Evolutionary conservation across 1,140 invertebrate genomes (phyloP), one percentile per base, ranked within the genome.

Genomic region (Cotesia glomerata): DNA sequence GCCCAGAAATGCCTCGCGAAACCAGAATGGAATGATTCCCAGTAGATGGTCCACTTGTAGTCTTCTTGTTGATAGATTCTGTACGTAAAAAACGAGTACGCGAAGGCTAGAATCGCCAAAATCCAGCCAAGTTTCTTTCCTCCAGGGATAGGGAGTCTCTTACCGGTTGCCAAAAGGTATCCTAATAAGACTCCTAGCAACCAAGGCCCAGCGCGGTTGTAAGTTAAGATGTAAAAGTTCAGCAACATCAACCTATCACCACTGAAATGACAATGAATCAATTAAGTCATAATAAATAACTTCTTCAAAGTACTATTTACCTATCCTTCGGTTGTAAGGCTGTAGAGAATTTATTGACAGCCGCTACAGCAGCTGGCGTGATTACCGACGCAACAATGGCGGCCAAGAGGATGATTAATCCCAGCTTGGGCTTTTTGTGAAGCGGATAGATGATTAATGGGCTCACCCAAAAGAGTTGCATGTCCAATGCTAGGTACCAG

Each of bases 141-240:
- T 51, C 69, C 63, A 59, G 1, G 5, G 26, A 65, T 16, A 65
- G 32, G 45, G 0, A 36, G 14, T 8, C 0, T 32, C 16, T 32
- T 61, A 4, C n/a, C 69, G 56, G 8, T 58, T 51, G 16, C 56
- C 73, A 65, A 71, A 56, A 8, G 74, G 74, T 90, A 91, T 14
- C 90, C 90, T 13, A 87, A 77, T 16, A 89, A 78, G 65, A 91
- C 86, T n/a, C 90, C 90, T 13, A 90, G 82, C 16, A 91, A 75
- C 81, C 89, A 91, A 0, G 90, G 88, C 5, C 86, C 82, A 49
- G 87, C 86, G 76, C 89, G 80, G 0, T 81, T 85, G 75, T 89
- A 86, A 5, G 79, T 75, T 4, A 69, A 54, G 14, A 77, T 71
- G 62, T 86, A 85, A 64, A 81, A 81, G 59, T 77, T 71, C 14